Evolutionary conservation across 2,797 vertebrate genomes (phyloP), one percentile per base, ranked within the genome.

Genomic region (Alcedo quadribrachys): DNA sequence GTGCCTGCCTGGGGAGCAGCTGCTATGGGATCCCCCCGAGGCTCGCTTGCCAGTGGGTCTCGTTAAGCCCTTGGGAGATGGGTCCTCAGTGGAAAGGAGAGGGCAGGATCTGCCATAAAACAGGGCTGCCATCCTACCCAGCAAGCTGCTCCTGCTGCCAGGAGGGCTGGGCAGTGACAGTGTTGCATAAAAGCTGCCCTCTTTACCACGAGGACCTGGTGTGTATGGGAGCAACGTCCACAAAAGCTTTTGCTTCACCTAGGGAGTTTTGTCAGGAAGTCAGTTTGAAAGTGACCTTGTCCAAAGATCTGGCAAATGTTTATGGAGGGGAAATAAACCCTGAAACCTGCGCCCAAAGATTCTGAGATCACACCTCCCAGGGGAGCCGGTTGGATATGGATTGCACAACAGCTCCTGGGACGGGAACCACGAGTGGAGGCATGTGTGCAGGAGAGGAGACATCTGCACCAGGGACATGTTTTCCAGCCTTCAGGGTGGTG

Each of bases 401-500:
- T 85, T 92, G 57, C 88, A 86, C 63, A 86, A 87, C 60, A 69
- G 74, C 55, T 80, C 73, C 60, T 79, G 83, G 63, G 67, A 82
- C 0, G 3, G 68, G 81, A 89, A 85, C 67, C 61, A 25, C 12
- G 1, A 78, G 46, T 25, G 60, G 45, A 87, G 42, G 68, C 79
- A 50, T 32, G 42, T 79, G 63, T 66, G 48, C 4, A 1, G 62
- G 77, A 69, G 35, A 60, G 50, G 77, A 92, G 80, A 74, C 68
- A 80, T 73, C 53, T 84, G 81, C 5, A 16, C 83, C 67, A 79
- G 87, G 70, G 87, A 89, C 48, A 5, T 13, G 68, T 91, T 94
- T 88, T 86, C 45, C 89, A 95, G n/a, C 85, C 91, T 89, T 91
- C 75, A n/a, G 71, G 54, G 75, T 35, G 77, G 45, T 91, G 87